A percentile compares a stretch with the other conserved stretches of the same genome.
Conservation (phyloP, 2,797 vertebrate species). For the Peromyscus nudipes region DNA sequence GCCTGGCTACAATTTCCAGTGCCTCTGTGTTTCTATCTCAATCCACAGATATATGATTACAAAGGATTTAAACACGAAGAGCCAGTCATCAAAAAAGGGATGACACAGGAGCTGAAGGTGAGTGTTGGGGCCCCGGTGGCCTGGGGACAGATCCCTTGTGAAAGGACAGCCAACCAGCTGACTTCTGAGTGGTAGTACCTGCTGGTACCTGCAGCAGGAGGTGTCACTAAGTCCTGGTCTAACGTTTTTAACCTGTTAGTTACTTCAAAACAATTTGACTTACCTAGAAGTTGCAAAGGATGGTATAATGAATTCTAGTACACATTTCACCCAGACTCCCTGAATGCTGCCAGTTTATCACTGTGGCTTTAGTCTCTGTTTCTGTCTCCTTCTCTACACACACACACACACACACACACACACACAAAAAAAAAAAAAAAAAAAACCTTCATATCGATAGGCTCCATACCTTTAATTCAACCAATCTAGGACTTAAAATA, state of each 20-base stretch:
- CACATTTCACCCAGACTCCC: background rate
- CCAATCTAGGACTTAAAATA: background rate
- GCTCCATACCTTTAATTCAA: background rate
- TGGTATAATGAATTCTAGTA: background rate
- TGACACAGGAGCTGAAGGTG: slow-evolving; percentile 69
- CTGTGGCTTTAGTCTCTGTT: background rate
- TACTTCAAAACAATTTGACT: slow-evolving; percentile 36
- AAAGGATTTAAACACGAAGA: slow-evolving; percentile 64
- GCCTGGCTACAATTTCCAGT: background rate
- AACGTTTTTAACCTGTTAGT: background rate
- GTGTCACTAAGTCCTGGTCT: background rate
- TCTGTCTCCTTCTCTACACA: background rate
- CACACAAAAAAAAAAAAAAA: background rate
- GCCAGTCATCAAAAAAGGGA: slow-evolving; percentile 38
- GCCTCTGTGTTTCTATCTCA: slow-evolving; percentile 41
- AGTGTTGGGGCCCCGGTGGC: background rate
- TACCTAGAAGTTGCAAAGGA: background rate
- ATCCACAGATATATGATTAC: slow-evolving; percentile 57
- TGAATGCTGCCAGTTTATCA: background rate
- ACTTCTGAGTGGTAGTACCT: background rate
- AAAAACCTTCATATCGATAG: background rate
- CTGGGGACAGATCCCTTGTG: background rate
- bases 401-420: background rate
- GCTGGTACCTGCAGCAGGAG: background rate
- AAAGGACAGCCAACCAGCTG: fast-evolving